A percentile compares a stretch with the other conserved stretches of the same genome.
Conservation (phyloP, 2,888 invertebrate species). For the Biston betularia region DNA sequence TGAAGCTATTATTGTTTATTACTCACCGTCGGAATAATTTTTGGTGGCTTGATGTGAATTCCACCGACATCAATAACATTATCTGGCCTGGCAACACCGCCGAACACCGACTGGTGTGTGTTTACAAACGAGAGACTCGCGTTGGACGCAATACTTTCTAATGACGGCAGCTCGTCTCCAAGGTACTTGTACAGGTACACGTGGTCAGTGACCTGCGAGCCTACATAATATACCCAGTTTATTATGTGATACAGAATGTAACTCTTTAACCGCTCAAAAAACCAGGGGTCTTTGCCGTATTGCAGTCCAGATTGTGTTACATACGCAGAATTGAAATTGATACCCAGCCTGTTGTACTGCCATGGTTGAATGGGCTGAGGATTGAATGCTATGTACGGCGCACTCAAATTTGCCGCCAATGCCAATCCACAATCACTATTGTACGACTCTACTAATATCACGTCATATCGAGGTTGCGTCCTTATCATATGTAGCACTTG, state of each 20-base stretch:
- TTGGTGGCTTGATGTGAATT: conserved; percentile 83
- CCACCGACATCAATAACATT: conserved; percentile 89
- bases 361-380: conserved; percentile 85
- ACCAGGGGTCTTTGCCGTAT: conserved; percentile 80
- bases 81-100: conserved; percentile 85
- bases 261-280: conserved; percentile 75
- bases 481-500: conserved; percentile 82
- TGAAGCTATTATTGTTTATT: conserved; percentile 31
- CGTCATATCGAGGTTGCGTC: conserved; percentile 87
- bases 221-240: conserved; percentile 80
- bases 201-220: conserved; percentile 78
- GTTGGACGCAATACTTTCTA: conserved; percentile 85
- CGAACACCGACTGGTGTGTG: conserved; percentile 88
- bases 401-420: conserved; percentile 88
- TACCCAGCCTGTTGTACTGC: conserved; percentile 80
- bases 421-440: conserved; percentile 91
- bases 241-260: conserved; percentile 74
- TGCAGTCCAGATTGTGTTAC: conserved; percentile 74
- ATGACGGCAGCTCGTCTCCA: conserved; percentile 82
- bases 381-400: conserved; percentile 87
- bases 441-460: conserved; percentile 90
- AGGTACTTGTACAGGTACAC: conserved; percentile 79
- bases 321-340: conserved; percentile 83
- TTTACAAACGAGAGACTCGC: conserved; percentile 88
- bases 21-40: conserved; percentile 82